phyloP scores from a whole-genome alignment of 2,888 invertebrate genomes.

The Cybosia mesomella region DNA sequence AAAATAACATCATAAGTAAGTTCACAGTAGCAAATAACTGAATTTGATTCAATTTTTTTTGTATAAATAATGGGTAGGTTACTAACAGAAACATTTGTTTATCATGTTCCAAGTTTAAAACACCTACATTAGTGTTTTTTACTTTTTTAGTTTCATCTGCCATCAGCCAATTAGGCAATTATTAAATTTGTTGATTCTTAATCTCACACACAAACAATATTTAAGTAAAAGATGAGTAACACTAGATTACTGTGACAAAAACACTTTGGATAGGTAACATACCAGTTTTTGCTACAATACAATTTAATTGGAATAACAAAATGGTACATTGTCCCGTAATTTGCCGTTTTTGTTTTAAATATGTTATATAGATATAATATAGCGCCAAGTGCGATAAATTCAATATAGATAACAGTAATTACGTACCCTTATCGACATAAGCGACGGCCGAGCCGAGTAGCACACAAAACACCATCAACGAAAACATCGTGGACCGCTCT shows the following conservation, averaged over 20 bases:
- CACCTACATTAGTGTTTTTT: neutral
- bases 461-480: conserved; percentile 62
- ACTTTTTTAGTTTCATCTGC: too few relatives aligned
- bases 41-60: neutral
- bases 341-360: neutral
- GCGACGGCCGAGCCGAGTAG: conserved; percentile 66
- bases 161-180: too few relatives aligned
- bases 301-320: neutral
- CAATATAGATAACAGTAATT: conserved; percentile 22
- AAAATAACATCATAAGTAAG: neutral
- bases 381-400: neutral
- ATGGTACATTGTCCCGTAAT: neutral
- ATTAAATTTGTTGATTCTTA: too few relatives aligned
- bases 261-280: neutral
- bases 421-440: conserved; percentile 72
- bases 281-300: neutral
- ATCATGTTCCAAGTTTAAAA: neutral
- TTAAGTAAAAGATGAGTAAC: neutral
- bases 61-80: neutral
- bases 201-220: too few relatives aligned
- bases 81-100: neutral
- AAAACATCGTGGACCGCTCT: conserved; percentile 62
- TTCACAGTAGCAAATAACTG: neutral
- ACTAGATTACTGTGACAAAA: neutral
- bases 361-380: too few relatives aligned